Evolutionary conservation across 2,888 invertebrate genomes (phyloP).

Genomic region (Gymnocheta viridis): DNA sequence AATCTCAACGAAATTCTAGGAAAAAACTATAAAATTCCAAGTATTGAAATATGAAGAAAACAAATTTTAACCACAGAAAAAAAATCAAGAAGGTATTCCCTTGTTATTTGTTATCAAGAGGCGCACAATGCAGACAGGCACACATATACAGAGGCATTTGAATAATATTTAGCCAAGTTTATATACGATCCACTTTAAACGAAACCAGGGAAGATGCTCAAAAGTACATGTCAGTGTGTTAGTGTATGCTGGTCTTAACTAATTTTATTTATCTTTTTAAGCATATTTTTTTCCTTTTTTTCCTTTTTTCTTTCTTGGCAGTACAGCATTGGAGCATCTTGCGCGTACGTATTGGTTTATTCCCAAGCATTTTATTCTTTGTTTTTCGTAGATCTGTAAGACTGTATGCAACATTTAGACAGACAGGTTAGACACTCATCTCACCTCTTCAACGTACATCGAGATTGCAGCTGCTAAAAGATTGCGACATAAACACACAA

Average conservation of each 20-base stretch:
- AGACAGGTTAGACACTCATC: constrained; percentile 62
- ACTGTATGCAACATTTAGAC: constrained; percentile 34
- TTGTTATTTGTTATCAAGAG: constrained; percentile 71
- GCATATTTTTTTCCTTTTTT: constrained; percentile 23
- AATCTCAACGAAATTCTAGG: constrained; percentile 77
- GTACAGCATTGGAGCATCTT: constrained; percentile 16
- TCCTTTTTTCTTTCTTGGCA: constrained; percentile 3
- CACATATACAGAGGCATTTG: background rate
- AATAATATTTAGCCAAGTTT: constrained; percentile 26
- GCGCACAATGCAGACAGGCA: constrained; percentile 54
- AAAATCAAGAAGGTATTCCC: constrained; percentile 78
- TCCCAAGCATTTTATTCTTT: constrained; percentile 43
- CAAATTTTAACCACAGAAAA: constrained; percentile 36
- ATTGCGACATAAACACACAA: constrained; percentile 59
- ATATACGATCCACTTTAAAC: background rate
- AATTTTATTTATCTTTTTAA: constrained; percentile 71
- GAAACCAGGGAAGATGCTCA: background rate
- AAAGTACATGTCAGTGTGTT: constrained; percentile 23
- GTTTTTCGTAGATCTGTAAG: background rate
- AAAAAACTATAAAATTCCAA: constrained; percentile 79
- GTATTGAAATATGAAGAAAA: constrained; percentile 74
- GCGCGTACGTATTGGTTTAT: constrained; percentile 32
- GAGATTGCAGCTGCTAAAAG: constrained; percentile 70
- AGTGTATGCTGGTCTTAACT: constrained; percentile 68
- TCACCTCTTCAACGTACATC: constrained; percentile 63